phyloP scores from a whole-genome alignment of 2,113 vertebrate genomes.

The Rhabdomys dilectus region DNA sequence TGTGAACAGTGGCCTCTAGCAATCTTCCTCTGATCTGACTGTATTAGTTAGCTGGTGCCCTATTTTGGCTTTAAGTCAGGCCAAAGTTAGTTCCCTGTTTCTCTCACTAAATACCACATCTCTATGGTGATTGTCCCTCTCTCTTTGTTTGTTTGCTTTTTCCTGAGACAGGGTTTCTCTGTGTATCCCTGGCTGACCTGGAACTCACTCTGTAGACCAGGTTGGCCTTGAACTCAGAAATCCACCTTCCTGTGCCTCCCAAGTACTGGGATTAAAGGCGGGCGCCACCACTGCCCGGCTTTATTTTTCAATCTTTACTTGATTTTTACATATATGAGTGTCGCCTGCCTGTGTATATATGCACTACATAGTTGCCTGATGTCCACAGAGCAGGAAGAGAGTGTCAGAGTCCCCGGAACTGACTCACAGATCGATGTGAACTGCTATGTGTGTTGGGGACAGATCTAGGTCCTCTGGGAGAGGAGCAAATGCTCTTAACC shows the following conservation, averaged over 20 bases:
- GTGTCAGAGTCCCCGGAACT: not conserved
- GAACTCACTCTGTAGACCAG: too few species aligned
- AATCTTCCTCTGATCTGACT: not conserved
- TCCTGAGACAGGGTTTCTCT: too few species aligned
- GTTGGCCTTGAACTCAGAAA: too few species aligned
- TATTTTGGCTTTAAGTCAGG: not conserved
- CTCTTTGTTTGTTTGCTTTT: too few species aligned
- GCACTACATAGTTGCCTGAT: not conserved
- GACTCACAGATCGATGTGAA: not conserved
- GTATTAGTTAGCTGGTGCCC: not conserved
- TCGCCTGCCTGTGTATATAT: not conserved
- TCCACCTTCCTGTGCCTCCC: too few species aligned
- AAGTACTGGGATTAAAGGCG: too few species aligned
- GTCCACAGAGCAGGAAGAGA: not conserved
- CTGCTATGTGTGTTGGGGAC: not conserved
- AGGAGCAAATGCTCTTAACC: not conserved
- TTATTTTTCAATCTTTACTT: not conserved
- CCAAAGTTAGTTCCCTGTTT: not conserved
- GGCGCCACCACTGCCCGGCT: not conserved
- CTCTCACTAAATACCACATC: not conserved
- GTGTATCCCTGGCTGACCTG: too few species aligned
- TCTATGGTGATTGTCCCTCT: too few species aligned
- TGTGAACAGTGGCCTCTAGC: not conserved
- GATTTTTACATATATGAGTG: not conserved
- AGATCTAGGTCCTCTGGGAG: not conserved